Percentiles rank a stretch among this genome's conserved stretches.
phyloP scores from a whole-genome alignment of 2,888 invertebrate genomes.

The Ichneumoninae sp. region DNA sequence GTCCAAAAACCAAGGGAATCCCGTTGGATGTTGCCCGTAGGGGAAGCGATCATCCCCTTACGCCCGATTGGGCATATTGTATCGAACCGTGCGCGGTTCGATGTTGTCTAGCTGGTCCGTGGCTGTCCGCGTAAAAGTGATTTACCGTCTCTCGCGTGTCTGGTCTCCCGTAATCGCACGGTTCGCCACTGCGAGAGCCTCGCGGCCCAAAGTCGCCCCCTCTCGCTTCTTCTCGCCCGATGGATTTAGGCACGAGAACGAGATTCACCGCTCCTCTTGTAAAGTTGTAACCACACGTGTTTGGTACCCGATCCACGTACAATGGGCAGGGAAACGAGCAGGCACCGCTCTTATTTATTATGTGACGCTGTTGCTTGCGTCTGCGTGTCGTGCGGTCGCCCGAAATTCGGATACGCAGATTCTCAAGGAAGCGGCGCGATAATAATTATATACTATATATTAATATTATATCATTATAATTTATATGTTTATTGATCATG shows the following conservation, averaged over 20 bases:
- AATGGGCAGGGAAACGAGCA: slow-evolving; percentile 66
- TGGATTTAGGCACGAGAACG: slow-evolving; percentile 54
- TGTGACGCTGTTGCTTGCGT: not conserved
- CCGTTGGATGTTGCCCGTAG: slow-evolving; percentile 39
- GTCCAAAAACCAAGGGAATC: slow-evolving; percentile 51
- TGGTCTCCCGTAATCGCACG: slow-evolving; percentile 41
- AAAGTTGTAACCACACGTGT: slow-evolving; percentile 64
- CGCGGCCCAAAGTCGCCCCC: slow-evolving; percentile 1
- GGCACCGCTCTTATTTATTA: slow-evolving; percentile 54
- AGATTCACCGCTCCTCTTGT: slow-evolving; percentile 51
- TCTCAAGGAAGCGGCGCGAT: too few relatives aligned
- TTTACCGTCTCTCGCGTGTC: slow-evolving; percentile 64
- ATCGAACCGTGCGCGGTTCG: slow-evolving; percentile 38
- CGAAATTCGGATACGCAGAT: too few relatives aligned
- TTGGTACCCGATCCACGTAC: slow-evolving; percentile 51
- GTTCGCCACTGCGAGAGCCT: slow-evolving; percentile 20
- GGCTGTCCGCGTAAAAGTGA: slow-evolving; percentile 67
- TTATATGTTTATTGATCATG: too few relatives aligned
- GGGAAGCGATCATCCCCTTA: slow-evolving; percentile 78
- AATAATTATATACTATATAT: too few relatives aligned
- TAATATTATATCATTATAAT: too few relatives aligned
- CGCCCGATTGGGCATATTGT: slow-evolving; percentile 80
- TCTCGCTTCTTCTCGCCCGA: slow-evolving; percentile 33
- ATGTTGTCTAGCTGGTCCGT: slow-evolving; percentile 44
- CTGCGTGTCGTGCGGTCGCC: too few relatives aligned